Conservation (phyloP, 2,113 vertebrate species). For the Speoplatyrhinus poulsoni region DNA sequence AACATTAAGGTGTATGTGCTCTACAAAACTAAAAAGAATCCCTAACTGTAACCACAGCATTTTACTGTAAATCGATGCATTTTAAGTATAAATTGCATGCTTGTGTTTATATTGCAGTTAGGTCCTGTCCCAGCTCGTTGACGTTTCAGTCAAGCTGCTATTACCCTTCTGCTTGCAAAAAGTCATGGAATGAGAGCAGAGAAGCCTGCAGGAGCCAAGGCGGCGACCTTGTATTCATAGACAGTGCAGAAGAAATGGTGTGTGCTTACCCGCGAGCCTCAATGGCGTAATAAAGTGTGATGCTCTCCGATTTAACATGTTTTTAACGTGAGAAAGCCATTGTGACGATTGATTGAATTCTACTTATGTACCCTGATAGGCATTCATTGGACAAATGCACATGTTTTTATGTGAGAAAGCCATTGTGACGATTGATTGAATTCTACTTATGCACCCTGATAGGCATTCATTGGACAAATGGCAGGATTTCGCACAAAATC, state of each 20-base stretch:
- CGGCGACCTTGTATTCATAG: slow-evolving; percentile 57
- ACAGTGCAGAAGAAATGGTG: slow-evolving; percentile 55
- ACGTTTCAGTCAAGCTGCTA: slow-evolving; percentile 57
- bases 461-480: slow-evolving; percentile 54
- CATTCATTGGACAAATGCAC: slow-evolving; percentile 44
- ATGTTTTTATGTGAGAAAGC: not conserved
- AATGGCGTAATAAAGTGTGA: not conserved
- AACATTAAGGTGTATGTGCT: too few species aligned
- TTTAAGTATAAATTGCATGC: too few species aligned
- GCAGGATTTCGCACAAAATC: slow-evolving; percentile 35
- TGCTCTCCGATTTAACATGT: not conserved
- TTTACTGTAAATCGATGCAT: too few species aligned
- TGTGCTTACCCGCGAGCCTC: not conserved
- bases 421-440: not conserved
- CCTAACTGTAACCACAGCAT: too few species aligned
- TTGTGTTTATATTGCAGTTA: slow-evolving; percentile 16
- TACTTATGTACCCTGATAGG: slow-evolving; percentile 23
- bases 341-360: not conserved
- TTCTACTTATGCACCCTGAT: not conserved
- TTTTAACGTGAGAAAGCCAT: not conserved
- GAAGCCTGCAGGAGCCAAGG: slow-evolving; percentile 35
- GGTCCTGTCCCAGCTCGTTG: slow-evolving; percentile 45
- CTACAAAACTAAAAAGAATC: too few species aligned
- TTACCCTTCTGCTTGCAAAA: slow-evolving; percentile 33
- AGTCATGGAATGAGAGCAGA: slow-evolving; percentile 44